Percentiles rank a stretch among this genome's conserved stretches.
phyloP scores from a whole-genome alignment of 1,140 invertebrate genomes.

The Ceratosolen solmsi region DNA sequence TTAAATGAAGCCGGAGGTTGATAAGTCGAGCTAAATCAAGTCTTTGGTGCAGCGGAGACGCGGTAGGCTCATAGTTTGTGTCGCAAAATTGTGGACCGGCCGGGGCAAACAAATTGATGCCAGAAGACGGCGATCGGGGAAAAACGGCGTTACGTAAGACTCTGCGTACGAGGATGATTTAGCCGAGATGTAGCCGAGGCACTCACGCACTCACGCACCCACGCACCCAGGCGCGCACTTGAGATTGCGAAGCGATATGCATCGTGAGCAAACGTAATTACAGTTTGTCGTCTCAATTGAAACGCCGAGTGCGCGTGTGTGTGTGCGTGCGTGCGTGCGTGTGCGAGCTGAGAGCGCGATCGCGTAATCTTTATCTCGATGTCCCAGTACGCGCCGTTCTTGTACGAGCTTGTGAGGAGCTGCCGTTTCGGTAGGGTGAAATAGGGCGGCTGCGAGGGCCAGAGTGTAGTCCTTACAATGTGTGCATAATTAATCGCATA shows the following conservation, averaged over 20 bases:
- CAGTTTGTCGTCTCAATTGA: conserved; percentile 48
- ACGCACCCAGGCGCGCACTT: not conserved
- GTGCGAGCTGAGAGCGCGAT: not conserved
- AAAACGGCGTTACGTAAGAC: conserved; percentile 44
- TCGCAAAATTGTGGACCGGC: not conserved
- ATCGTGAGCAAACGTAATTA: conserved; percentile 43
- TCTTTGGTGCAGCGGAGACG: not conserved
- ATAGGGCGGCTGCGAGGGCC: not conserved
- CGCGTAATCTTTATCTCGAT: conserved; percentile 28
- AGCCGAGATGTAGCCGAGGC: not conserved
- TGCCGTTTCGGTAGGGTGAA: no score
- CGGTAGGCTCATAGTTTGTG: no score
- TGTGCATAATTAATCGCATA: conserved; percentile 32
- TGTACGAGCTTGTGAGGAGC: not conserved
- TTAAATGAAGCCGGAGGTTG: no score
- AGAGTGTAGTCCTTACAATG: conserved; percentile 1
- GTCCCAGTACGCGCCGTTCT: conserved; percentile 21
- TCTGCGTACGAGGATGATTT: conserved; percentile 35
- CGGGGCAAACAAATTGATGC: conserved; percentile 33
- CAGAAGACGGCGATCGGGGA: not conserved
- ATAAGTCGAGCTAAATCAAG: not conserved
- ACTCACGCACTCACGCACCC: not conserved
- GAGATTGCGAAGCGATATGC: conserved; percentile 25
- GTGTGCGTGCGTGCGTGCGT: not conserved
- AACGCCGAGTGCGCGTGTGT: not conserved